Base-by-base conservation (phyloP, 2,797 vertebrate species). In the Pogonophryne albipinna region DNA sequence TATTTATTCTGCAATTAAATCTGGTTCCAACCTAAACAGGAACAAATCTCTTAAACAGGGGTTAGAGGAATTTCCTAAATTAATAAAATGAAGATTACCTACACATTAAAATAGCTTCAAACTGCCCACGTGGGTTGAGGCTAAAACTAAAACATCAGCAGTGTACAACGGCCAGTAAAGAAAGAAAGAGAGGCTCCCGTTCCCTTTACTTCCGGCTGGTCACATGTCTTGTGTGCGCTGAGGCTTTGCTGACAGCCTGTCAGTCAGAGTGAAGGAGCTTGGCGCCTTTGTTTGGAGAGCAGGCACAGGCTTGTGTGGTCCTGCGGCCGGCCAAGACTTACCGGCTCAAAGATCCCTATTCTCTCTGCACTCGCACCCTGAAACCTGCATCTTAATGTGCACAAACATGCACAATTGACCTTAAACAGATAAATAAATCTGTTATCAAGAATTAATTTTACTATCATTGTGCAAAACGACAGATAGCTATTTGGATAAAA, bases 271-370 rank as follows among this genome's bases (percentile, higher is more conserved):
- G 83, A 91, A 82, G 87, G 76, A 86, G 88, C 82, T 92, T 81
- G 87, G 88, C 71, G 87, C 91, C 86, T 95, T 95, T 95, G 92
- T 94, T 92, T 91, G 85, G 83, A 93, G 84, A 89, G 89, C 90
- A 86, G 86, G 89, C 84, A 90, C 77, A 82, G 89, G 89, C 93
- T 87, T 95, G 95, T 96, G 95, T 96, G 95, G 95, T 95, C 95
- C 88, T 80, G 67, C 42, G 84, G 83, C 84, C 84, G 86, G 85
- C 86, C 78, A 88, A 88, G 82, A 87, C 78, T 86, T 78, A 83
- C 71, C 34, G 69, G 64, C 88, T 87, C 82, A 85, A 78, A 87
- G 76, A 89, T 84, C 77, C 76, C 83, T 51, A 81, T 89, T 92
- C 87, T 91, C 79, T 69, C 61, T 49, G 34, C 64, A 41, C 46